Evolutionary conservation across 2,113 vertebrate genomes (phyloP).

Genomic region (Toxotes jaculatrix): DNA sequence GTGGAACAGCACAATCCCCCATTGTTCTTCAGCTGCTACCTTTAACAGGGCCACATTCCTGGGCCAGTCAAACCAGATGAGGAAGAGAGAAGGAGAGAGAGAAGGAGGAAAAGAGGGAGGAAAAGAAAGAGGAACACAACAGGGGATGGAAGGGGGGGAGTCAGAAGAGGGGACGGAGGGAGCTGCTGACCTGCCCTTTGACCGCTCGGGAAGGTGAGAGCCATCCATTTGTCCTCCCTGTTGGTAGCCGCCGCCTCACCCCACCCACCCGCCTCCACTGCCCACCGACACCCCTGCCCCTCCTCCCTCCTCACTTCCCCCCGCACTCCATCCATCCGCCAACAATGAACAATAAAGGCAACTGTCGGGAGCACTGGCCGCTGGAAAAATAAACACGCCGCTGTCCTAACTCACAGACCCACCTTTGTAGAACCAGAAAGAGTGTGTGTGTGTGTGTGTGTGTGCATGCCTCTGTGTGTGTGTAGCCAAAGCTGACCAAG

Average conservation of each 20-base stretch:
- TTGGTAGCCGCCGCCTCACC: conserved; percentile 66
- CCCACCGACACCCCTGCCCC: conserved; percentile 54
- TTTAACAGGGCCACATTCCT: conserved; percentile 89
- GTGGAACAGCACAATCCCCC: conserved; percentile 79
- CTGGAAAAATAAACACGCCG: conserved; percentile 88
- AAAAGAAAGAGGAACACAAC: conserved; percentile 24
- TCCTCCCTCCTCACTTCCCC: conserved; percentile 31
- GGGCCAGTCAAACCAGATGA: conserved; percentile 84
- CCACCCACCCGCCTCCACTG: conserved; percentile 51
- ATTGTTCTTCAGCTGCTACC: conserved; percentile 85
- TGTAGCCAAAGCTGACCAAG: conserved; percentile 83
- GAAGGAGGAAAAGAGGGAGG: conserved; percentile 15
- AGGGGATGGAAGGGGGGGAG: conserved; percentile 20
- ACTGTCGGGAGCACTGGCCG: conserved; percentile 88
- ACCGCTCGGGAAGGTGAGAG: conserved; percentile 88
- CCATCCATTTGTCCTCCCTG: conserved; percentile 88
- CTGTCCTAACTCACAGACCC: conserved; percentile 89
- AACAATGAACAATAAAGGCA: conserved; percentile 95
- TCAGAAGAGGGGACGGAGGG: neutral
- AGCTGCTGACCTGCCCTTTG: conserved; percentile 78
- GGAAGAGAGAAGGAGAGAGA: conserved; percentile 37
- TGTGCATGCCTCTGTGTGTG: conserved; percentile 35
- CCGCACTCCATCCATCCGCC: conserved; percentile 79
- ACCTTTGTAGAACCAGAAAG: conserved; percentile 83
- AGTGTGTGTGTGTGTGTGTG: conserved; percentile 53